phyloP scores from a whole-genome alignment of 2,797 vertebrate genomes.

The Podarcis lilfordi region DNA sequence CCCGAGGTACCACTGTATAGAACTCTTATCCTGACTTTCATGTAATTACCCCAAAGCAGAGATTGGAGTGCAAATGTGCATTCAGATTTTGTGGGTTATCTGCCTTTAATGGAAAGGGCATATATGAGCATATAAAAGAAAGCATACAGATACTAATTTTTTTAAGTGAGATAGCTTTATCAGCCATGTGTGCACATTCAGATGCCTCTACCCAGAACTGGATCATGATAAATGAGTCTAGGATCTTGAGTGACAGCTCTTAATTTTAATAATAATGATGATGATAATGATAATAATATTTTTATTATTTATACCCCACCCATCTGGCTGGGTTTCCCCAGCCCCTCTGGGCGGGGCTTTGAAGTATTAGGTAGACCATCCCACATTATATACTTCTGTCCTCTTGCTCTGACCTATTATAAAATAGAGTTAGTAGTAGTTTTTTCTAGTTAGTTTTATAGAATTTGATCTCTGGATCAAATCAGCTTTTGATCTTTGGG shows the following conservation, averaged over 20 bases:
- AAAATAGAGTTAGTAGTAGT: conserved; percentile 16
- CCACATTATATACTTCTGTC: conserved; percentile 34
- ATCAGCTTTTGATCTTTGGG: neutral
- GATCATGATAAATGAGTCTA: neutral
- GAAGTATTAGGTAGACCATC: conserved; percentile 33
- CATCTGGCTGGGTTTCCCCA: too few species aligned
- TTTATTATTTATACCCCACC: too few species aligned
- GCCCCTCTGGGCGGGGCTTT: neutral
- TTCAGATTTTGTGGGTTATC: too few species aligned
- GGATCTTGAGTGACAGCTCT: conserved; percentile 28
- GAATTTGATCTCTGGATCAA: conserved; percentile 41
- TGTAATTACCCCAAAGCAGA: neutral
- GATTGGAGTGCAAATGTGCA: neutral
- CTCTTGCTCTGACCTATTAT: conserved; percentile 14
- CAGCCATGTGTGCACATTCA: neutral
- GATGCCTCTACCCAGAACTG: neutral
- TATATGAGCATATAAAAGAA: neutral
- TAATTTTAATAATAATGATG: conserved; percentile 1
- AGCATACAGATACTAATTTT: neutral
- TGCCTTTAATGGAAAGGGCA: neutral
- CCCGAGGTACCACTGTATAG: too few species aligned
- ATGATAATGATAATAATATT: too few species aligned
- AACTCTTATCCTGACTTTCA: neutral
- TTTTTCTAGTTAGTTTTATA: conserved; percentile 11
- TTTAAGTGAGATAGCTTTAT: neutral